Conservation (phyloP, 2,888 invertebrate species). For the Aphodius granarius region DNA sequence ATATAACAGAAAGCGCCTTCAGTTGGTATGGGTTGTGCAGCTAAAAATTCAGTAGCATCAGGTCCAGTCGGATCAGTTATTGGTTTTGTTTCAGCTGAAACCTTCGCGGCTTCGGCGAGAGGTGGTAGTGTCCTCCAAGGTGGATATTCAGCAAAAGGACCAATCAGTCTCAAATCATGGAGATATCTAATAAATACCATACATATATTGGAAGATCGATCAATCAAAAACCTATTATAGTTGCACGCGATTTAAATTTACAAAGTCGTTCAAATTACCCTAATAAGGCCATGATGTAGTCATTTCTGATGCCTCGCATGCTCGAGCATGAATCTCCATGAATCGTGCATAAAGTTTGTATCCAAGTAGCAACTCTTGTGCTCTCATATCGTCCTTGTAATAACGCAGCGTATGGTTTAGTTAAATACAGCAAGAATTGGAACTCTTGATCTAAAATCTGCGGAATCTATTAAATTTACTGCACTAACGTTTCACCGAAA, state of each 20-base stretch:
- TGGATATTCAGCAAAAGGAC: conserved; percentile 56
- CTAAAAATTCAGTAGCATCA: conserved; percentile 55
- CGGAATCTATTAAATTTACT: no score
- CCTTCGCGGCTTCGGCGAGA: conserved; percentile 51
- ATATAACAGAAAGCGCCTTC: conserved; percentile 61
- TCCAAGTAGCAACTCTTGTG: conserved; percentile 55
- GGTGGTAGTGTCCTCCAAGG: conserved; percentile 51
- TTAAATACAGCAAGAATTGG: conserved; percentile 53
- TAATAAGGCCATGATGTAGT: conserved; percentile 58
- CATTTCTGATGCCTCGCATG: conserved; percentile 59
- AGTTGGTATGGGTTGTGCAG: conserved; percentile 54
- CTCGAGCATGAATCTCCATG: conserved; percentile 52
- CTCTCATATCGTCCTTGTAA: conserved; percentile 52
- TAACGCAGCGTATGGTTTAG: conserved; percentile 54
- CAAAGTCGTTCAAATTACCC: conserved; percentile 43
- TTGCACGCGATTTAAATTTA: not conserved
- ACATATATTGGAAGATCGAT: not conserved
- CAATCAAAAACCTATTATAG: not conserved
- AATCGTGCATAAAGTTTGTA: conserved; percentile 56
- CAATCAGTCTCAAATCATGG: conserved; percentile 53
- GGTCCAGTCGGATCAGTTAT: conserved; percentile 55
- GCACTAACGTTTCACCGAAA: not conserved
- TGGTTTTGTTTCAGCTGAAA: conserved; percentile 49
- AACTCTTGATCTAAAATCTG: conserved; percentile 56
- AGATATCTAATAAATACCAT: conserved; percentile 45